Conservation (phyloP, 2,888 invertebrate genomes). For the Pteria penguin region DNA sequence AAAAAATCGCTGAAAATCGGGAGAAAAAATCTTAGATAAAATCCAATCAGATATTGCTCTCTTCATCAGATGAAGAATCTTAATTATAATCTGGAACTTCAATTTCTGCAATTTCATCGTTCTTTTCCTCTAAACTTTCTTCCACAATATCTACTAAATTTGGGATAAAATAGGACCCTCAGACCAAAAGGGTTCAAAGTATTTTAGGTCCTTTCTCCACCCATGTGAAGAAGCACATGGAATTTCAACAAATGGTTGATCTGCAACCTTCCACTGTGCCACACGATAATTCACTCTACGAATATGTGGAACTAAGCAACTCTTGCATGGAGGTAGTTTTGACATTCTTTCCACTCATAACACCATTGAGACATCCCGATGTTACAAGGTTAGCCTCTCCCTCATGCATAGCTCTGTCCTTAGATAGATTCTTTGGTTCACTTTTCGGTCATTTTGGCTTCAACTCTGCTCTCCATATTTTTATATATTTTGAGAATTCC, state of each 20-base stretch:
- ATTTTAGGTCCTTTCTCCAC: background rate
- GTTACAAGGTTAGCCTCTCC: constrained; percentile 22
- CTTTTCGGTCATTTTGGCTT: no score
- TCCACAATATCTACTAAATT: background rate
- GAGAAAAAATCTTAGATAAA: no score
- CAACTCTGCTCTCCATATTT: no score
- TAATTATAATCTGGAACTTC: background rate
- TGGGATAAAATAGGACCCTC: background rate
- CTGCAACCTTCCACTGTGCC: background rate
- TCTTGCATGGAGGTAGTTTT: background rate
- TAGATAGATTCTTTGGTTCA: no score
- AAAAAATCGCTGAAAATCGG: no score
- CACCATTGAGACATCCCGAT: constrained; percentile 15
- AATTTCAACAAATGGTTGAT: background rate
- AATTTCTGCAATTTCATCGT: background rate
- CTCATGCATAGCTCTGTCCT: no score
- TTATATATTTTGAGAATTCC: no score
- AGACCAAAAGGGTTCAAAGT: background rate
- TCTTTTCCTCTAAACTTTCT: background rate
- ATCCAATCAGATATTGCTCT: background rate
- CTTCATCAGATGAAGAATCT: background rate
- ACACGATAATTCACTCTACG: background rate
- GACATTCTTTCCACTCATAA: constrained; percentile 13
- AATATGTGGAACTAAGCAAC: background rate
- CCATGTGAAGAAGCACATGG: background rate